A percentile compares a stretch with the other conserved stretches of the same genome.
These are phyloP conservation scores for Vanessa atalanta DNA, from an alignment of 1,140 invertebrate genomes.

Conservation along the genomic window DNA sequence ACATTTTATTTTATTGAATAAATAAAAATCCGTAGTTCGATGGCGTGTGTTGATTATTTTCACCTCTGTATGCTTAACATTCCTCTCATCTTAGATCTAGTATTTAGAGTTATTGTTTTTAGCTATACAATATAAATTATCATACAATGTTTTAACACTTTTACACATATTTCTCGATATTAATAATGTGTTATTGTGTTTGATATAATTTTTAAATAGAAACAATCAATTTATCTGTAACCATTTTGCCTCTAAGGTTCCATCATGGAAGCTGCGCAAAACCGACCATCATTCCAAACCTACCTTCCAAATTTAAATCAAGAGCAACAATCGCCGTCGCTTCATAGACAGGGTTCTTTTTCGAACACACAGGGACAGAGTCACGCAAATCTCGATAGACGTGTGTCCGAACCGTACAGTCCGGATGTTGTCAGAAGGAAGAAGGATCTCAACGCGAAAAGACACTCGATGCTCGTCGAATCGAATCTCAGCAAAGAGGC, in stretches of 20 bases:
- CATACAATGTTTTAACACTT: no score
- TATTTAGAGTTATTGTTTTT: not conserved
- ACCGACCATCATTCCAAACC: slow-evolving; percentile 76
- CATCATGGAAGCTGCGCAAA: slow-evolving; percentile 85
- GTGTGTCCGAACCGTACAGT: slow-evolving; percentile 73
- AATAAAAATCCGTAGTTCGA: slow-evolving; percentile 1
- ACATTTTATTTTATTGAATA: not conserved
- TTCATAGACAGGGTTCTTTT: slow-evolving; percentile 60
- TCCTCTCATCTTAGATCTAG: not conserved
- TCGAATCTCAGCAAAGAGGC: slow-evolving; percentile 62
- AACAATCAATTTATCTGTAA: not conserved
- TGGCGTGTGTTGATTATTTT: slow-evolving; percentile 3
- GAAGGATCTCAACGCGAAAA: slow-evolving; percentile 65
- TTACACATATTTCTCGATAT: not conserved
- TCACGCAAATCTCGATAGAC: slow-evolving; percentile 55
- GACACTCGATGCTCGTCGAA: slow-evolving; percentile 74
- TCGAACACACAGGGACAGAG: slow-evolving; percentile 51
- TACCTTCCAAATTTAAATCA: slow-evolving; percentile 66
- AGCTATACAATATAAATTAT: not conserved
- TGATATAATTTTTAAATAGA: not conserved
- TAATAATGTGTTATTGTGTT: not conserved
- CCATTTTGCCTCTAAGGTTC: slow-evolving; percentile 49
- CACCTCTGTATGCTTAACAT: not conserved
- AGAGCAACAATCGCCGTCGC: slow-evolving; percentile 51
- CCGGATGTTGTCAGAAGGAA: slow-evolving; percentile 66